Evolutionary conservation across 2,797 vertebrate genomes (phyloP).

Genomic region (Mormyrus proboscirostris): DNA sequence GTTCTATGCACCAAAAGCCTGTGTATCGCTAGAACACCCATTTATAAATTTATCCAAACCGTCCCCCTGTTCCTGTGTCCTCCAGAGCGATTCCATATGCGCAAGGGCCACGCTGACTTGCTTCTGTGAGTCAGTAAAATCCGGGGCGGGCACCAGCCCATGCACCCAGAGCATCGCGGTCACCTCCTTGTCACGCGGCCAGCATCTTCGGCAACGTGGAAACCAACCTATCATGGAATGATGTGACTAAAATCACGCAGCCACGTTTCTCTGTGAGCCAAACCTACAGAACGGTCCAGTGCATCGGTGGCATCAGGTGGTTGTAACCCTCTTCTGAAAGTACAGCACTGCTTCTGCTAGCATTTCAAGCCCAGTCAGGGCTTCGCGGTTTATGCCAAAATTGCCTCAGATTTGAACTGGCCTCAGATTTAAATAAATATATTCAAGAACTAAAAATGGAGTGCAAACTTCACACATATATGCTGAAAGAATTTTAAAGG

Average conservation of each 20-base stretch:
- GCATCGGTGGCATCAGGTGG: background rate
- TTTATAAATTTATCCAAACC: conserved; percentile 26
- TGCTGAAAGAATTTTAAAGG: background rate
- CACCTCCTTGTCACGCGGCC: conserved; percentile 27
- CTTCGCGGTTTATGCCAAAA: background rate
- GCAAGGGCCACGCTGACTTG: background rate
- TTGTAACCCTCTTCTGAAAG: background rate
- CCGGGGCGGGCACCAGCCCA: conserved; percentile 30
- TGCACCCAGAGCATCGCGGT: conserved; percentile 21
- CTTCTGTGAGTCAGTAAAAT: conserved; percentile 35
- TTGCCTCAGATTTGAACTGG: background rate
- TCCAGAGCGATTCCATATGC: conserved; percentile 18
- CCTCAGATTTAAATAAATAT: background rate
- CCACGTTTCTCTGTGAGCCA: background rate
- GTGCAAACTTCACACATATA: background rate
- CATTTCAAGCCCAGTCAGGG: background rate
- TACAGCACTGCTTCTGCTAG: background rate
- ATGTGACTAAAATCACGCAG: background rate
- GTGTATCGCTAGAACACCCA: background rate
- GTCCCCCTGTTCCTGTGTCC: conserved; percentile 34
- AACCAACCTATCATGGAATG: background rate
- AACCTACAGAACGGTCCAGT: background rate
- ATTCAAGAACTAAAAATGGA: background rate
- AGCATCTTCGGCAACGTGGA: background rate
- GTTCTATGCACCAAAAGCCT: background rate